Percentiles rank a stretch among this genome's conserved stretches.
These are phyloP conservation scores for Conopomorpha cramerella DNA, from an alignment of 1,140 invertebrate genomes.

Conservation along the genomic window DNA sequence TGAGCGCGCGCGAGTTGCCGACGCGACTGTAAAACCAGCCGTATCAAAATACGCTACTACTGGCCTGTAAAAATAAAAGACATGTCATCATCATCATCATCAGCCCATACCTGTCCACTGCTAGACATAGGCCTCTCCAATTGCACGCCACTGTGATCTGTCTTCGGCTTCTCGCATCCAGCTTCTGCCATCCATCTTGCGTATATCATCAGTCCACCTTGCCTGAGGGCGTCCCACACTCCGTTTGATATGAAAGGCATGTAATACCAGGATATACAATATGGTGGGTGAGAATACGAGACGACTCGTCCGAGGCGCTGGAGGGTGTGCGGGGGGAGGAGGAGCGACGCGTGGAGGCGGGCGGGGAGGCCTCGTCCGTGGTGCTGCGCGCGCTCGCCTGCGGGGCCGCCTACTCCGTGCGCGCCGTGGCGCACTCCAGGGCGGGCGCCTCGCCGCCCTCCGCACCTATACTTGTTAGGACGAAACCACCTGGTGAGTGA, in stretches of 20 bases:
- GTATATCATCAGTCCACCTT: no score
- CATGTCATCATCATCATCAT: no score
- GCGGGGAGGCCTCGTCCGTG: constrained; percentile 28
- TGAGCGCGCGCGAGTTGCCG: no score
- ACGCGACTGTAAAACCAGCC: no score
- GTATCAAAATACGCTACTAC: no score
- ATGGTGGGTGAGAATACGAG: constrained; percentile 37
- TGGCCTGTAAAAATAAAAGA: background rate
- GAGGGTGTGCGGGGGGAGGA: constrained; percentile 36
- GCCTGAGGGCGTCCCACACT: no score
- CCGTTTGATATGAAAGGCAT: no score
- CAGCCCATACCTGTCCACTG: no score
- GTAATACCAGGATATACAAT: constrained; percentile 41
- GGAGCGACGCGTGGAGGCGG: constrained; percentile 31
- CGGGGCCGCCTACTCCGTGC: constrained; percentile 38
- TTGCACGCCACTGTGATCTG: no score
- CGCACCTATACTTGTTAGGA: constrained; percentile 29
- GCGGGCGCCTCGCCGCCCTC: constrained; percentile 38
- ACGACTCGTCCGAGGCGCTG: constrained; percentile 24
- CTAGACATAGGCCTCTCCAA: no score
- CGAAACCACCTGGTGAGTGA: constrained; percentile 41
- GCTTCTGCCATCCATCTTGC: no score
- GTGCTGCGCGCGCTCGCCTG: constrained; percentile 34
- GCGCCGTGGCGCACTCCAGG: constrained; percentile 36
- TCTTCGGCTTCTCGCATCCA: no score